These are phyloP conservation scores for Scrobipalpa costella DNA, from an alignment of 2,888 invertebrate species.

Conservation along the genomic window DNA sequence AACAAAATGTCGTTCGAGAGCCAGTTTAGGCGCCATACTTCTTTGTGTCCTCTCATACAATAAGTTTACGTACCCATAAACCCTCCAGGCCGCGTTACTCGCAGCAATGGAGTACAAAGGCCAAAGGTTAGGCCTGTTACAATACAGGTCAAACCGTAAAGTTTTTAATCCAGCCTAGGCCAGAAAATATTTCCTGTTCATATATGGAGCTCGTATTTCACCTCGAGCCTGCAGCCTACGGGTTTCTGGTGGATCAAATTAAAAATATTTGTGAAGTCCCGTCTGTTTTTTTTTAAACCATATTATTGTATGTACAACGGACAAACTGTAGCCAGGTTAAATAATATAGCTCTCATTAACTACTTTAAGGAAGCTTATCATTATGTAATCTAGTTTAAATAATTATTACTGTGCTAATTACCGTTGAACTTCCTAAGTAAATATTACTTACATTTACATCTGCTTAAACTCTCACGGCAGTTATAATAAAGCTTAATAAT, in stretches of 20 bases:
- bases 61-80: conserved; percentile 22
- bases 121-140: conserved; percentile 21
- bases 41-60: conserved; percentile 20
- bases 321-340: too few species aligned
- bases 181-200: conserved; percentile 13
- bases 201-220: conserved; percentile 7
- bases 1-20: neutral
- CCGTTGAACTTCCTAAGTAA: too few species aligned
- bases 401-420: neutral
- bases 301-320: neutral
- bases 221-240: neutral
- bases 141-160: conserved; percentile 29
- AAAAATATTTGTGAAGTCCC: neutral
- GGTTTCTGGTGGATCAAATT: neutral
- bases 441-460: too few species aligned
- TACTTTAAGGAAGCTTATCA: too few species aligned
- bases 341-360: too few species aligned
- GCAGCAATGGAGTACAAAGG: conserved; percentile 19
- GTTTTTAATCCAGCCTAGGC: conserved; percentile 17
- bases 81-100: neutral
- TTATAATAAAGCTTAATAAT: neutral
- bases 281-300: neutral
- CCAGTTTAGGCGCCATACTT: neutral
- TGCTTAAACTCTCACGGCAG: neutral
- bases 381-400: neutral